Conservation (phyloP, 2,113 vertebrate species). For the Rhinopomastus cyanomelas region DNA sequence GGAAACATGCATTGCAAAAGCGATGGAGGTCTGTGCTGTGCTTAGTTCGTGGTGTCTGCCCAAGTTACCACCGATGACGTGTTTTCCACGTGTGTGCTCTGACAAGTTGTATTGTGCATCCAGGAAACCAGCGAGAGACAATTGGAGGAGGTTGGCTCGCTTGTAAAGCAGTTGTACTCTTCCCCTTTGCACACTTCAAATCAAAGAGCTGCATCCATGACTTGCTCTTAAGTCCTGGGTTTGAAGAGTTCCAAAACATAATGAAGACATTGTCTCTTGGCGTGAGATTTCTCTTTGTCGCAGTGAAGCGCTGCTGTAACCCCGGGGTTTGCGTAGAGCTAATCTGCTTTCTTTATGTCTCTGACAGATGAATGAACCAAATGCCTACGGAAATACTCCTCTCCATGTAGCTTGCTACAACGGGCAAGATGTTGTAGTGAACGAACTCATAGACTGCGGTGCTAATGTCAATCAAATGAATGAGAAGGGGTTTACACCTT, state of each 20-base stretch:
- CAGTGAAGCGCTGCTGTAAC: neutral
- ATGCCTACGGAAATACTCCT: constrained; percentile 94
- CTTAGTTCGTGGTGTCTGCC: neutral
- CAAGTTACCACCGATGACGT: neutral
- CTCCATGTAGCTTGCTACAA: constrained; percentile 98
- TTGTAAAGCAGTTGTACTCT: neutral
- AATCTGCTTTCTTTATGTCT: neutral
- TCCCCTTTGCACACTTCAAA: neutral
- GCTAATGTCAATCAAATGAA: constrained; percentile 97
- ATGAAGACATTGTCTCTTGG: neutral
- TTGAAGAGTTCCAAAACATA: neutral
- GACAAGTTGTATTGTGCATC: neutral
- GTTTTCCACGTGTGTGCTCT: neutral
- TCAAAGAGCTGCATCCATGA: neutral
- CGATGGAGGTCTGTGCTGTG: neutral
- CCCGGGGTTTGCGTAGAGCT: neutral
- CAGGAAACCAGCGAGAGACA: constrained; percentile 7
- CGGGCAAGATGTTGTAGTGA: constrained; percentile 97
- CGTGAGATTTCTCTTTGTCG: neutral
- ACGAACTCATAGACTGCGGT: constrained; percentile 94
- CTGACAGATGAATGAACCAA: constrained; percentile 93
- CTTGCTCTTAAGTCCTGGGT: neutral
- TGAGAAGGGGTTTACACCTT: constrained; percentile 93
- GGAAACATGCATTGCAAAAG: neutral
- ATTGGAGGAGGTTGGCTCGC: neutral